Evolutionary conservation across 1,140 invertebrate species (phyloP), one percentile per base, ranked within the genome.

Genomic region (Helicoverpa zea): DNA sequence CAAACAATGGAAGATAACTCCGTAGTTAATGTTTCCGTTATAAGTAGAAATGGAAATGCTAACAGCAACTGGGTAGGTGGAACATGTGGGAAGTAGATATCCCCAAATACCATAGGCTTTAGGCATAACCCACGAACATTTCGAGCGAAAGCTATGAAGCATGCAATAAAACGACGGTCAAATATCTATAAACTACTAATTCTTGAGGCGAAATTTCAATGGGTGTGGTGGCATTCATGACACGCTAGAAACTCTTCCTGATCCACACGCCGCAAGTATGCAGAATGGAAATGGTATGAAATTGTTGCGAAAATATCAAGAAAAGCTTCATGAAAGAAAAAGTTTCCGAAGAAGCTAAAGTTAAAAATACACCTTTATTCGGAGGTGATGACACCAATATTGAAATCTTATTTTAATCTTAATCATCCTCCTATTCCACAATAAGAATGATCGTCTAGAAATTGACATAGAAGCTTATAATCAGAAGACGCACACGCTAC

Each of bases 41-140:
- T 58, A 61, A 61, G 11, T n/a, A 70, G 9, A 51, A 52, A 35
- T 49, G 18, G 73, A n/a, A 23, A 49, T 63, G 58, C 49, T 49
- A 74, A 61, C 35, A 61, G 56, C 12, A 73, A 56, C 5, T 9
- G 9, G 61, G 73, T 75, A 75, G 73, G 73, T 63, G 56, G 68
- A 14, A 10, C 30, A 61, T 75, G 73, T 75, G 73, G 73, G 73
- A 61, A 49, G 73, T n/a, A 47, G 35, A 51, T 16, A 70, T 47
- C 11, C 72, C 72, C 47, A 74, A 59, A 75, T 49, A 30, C 66
- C 49, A 29, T 23, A 51, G 73, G 35, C 51, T 75, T 75, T 58
- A 61, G n/a, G 29, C 13, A 66, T 49, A 16, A 9, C 16, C 10
- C 2, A 63, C 13, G 10, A 63, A 61, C 59, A 61, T 61, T 61